These are phyloP conservation scores for Drosophila gunungcola DNA, from an alignment of 1,140 invertebrate genomes.

Conservation along the genomic window DNA sequence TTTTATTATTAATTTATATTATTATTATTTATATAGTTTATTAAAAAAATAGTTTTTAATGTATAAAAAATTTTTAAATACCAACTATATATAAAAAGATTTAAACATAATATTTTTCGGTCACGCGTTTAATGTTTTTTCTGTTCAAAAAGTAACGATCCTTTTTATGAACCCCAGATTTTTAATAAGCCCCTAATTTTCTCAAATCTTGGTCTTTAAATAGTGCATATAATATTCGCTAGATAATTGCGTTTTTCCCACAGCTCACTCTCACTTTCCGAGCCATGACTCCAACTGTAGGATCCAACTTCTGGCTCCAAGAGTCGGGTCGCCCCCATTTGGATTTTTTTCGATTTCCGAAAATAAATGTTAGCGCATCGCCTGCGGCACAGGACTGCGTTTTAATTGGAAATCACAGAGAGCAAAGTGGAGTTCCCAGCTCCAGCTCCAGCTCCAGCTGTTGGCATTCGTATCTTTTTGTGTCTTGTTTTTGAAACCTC, in stretches of 20 bases:
- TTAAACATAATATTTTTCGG: too few relatives aligned
- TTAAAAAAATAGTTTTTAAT: too few relatives aligned
- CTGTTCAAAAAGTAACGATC: too few relatives aligned
- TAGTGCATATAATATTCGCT: conserved; percentile 36
- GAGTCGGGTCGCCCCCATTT: conserved; percentile 12
- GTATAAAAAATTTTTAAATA: too few relatives aligned
- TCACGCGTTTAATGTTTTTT: too few relatives aligned
- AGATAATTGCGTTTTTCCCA: conserved; percentile 2
- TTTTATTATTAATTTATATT: too few relatives aligned
- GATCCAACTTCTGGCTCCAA: conserved; percentile 4
- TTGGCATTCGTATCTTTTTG: conserved; percentile 21
- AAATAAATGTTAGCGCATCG: conserved; percentile 68
- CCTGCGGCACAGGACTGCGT: conserved; percentile 66
- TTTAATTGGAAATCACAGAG: conserved; percentile 72
- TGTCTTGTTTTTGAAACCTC: conserved; percentile 19
- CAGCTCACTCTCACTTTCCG: conserved; percentile 64
- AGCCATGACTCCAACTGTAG: background rate
- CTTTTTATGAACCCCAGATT: too few relatives aligned
- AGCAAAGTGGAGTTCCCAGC: conserved; percentile 31
- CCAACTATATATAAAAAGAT: too few relatives aligned
- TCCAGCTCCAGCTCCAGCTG: conserved; percentile 48
- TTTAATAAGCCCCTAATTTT: too few relatives aligned
- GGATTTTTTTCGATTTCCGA: conserved; percentile 79
- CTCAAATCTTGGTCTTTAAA: background rate
- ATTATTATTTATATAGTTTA: too few relatives aligned